These are phyloP conservation scores for Nesogale talazaci DNA, from an alignment of 2,113 vertebrate species.

Conservation along the genomic window DNA sequence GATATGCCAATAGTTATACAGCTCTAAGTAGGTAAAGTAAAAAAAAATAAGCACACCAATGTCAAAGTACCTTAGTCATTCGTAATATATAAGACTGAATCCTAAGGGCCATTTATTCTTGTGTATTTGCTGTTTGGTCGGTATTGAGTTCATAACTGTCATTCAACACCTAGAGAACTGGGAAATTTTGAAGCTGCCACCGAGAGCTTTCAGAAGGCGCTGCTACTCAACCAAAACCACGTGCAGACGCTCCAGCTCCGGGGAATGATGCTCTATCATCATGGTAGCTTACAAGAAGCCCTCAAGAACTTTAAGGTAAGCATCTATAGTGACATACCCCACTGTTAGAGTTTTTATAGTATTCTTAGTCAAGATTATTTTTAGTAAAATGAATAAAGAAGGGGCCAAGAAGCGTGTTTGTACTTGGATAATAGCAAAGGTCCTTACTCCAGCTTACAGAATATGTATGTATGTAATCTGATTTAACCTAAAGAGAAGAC, in stretches of 20 bases:
- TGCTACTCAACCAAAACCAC: slow-evolving; percentile 97
- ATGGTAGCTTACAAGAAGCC: slow-evolving; percentile 95
- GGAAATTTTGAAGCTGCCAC: slow-evolving; percentile 97
- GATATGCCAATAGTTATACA: not conserved
- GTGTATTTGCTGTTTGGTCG: rapidly evolving
- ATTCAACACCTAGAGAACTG: slow-evolving; percentile 89
- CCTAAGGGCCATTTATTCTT: not conserved
- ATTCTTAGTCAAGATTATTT: not conserved
- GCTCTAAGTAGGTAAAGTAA: not conserved
- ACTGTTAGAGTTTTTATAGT: rapidly evolving
- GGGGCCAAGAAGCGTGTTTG: not conserved
- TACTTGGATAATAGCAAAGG: not conserved
- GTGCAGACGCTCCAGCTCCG: slow-evolving; percentile 97
- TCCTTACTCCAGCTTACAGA: not conserved
- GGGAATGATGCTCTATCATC: slow-evolving; percentile 98
- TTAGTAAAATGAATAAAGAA: not conserved
- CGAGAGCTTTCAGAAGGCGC: slow-evolving; percentile 97
- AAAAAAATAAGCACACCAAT: not conserved
- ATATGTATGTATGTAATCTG: not conserved
- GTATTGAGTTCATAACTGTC: slow-evolving; percentile 11
- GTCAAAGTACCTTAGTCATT: rapidly evolving
- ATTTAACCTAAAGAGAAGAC: not conserved
- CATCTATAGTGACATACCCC: rapidly evolving
- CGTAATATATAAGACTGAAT: not conserved
- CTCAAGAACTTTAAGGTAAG: slow-evolving; percentile 97